These are phyloP conservation scores for Gerris lacustris DNA, from an alignment of 2,888 invertebrate species.

Conservation along the genomic window DNA sequence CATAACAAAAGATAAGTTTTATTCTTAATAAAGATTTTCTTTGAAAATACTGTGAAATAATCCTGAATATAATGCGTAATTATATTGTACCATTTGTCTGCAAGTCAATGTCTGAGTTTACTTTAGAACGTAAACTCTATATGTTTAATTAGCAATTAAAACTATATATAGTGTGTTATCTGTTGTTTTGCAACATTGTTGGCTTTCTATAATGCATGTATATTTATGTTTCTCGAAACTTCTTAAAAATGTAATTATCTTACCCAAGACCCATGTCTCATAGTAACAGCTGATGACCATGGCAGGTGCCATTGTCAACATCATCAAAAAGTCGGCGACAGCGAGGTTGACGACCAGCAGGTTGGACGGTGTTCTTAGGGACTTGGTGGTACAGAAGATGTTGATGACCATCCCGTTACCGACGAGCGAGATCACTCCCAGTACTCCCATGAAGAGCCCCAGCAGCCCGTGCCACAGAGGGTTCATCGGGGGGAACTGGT, in stretches of 20 bases:
- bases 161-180: no score
- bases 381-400: conserved; percentile 61
- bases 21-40: no score
- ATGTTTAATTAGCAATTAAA: no score
- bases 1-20: no score
- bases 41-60: no score
- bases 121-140: no score
- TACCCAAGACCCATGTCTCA: conserved; percentile 56
- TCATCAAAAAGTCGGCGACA: conserved; percentile 81
- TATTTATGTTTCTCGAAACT: conserved; percentile 15
- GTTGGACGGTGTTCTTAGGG: conserved; percentile 78
- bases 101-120: no score
- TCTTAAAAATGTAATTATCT: no score
- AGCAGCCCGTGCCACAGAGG: conserved; percentile 74
- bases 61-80: no score
- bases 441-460: conserved; percentile 61
- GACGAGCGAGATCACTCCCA: conserved; percentile 55
- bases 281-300: conserved; percentile 75
- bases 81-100: no score
- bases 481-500: conserved; percentile 79
- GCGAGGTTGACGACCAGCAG: conserved; percentile 82
- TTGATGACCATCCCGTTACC: conserved; percentile 60
- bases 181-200: no score
- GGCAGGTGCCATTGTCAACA: conserved; percentile 66
- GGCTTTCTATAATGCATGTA: no score